Base-by-base conservation (phyloP, 1,140 invertebrate genomes). In the Phymastichus coffea region DNA sequence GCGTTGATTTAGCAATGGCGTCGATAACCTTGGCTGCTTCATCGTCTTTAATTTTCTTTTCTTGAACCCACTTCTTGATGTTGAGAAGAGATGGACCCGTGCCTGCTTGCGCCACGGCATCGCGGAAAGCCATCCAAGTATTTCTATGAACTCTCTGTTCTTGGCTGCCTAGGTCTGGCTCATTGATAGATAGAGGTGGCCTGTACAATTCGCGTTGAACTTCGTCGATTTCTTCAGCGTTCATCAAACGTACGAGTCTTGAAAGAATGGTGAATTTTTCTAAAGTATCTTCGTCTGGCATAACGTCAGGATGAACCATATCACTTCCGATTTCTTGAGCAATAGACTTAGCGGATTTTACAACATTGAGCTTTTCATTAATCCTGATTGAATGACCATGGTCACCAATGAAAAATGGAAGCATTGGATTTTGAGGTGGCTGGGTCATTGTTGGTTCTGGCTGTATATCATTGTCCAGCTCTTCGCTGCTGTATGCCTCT, bases 251-350 rank as follows among this genome's bases (percentile, higher is more conserved):
- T 37, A 87, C 70, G 10, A 88, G 52, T 7, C 77, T 71, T 14
- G 77, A 75, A n/a, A 89, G 66, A 19, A 85, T 82, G 35, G 79
- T 81, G 73, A 84, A 88, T 67, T 86, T 88, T 14, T 82, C 79
- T 0, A 88, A 67, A 28, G 84, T 83, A n/a, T 84, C 74, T 37
- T 81, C 59, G 61, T 81, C 77, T 0, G 80, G 78, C 62, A 86
- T 83, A n/a, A 80, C 73, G 63, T 80, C 81, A 1, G 82, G 79
- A 33, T 83, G 73, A 58, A 85, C 77, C 6, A 88, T 41, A 53
- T 85, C 83, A 35, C 80, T 69, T 19, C 75, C 82, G 15, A 89
- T 84, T 65, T 86, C 70, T 43, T 76, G 61, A 2, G 82, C 72
- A 1, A 88, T 61, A 22, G 81, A 82, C 40, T 81, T 70, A 1